Percentiles rank a stretch among this genome's conserved stretches.
These are phyloP conservation scores for Notiomystis cincta DNA, from an alignment of 2,113 vertebrate genomes.

Conservation along the genomic window DNA sequence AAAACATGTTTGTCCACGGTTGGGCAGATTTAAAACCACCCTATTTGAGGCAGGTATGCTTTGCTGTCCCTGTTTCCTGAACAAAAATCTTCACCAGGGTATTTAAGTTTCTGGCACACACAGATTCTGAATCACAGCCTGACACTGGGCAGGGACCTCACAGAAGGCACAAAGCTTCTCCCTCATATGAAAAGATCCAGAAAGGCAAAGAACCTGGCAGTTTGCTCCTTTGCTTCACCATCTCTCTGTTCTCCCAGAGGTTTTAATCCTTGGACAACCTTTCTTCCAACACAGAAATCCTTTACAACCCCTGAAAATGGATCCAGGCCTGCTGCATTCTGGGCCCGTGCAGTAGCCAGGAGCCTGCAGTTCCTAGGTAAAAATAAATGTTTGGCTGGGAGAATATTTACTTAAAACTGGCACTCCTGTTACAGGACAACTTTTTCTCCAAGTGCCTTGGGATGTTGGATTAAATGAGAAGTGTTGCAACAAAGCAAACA, in stretches of 20 bases:
- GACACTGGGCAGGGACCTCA: not conserved
- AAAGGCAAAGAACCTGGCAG: not conserved
- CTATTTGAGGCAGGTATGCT: not conserved
- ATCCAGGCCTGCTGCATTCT: not conserved
- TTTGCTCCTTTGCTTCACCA: not conserved
- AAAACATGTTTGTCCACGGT: not conserved
- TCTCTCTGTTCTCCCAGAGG: not conserved
- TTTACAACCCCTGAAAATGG: not conserved
- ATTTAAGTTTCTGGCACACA: not conserved
- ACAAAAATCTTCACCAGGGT: not conserved
- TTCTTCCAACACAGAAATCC: not conserved
- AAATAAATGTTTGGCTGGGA: not conserved
- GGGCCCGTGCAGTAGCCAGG: not conserved
- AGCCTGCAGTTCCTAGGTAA: not conserved
- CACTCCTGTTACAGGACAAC: not conserved
- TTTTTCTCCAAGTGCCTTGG: conserved; percentile 13
- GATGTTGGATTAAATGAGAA: conserved; percentile 17
- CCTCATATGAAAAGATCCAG: not conserved
- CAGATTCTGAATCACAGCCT: not conserved
- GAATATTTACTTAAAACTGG: not conserved
- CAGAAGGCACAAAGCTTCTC: not conserved
- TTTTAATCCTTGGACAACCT: not conserved
- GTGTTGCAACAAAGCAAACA: conserved; percentile 38
- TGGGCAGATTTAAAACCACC: not conserved
- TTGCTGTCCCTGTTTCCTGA: not conserved